These are phyloP conservation scores for Gallinago stenura DNA, from an alignment of 2,797 vertebrate species.

Conservation along the genomic window DNA sequence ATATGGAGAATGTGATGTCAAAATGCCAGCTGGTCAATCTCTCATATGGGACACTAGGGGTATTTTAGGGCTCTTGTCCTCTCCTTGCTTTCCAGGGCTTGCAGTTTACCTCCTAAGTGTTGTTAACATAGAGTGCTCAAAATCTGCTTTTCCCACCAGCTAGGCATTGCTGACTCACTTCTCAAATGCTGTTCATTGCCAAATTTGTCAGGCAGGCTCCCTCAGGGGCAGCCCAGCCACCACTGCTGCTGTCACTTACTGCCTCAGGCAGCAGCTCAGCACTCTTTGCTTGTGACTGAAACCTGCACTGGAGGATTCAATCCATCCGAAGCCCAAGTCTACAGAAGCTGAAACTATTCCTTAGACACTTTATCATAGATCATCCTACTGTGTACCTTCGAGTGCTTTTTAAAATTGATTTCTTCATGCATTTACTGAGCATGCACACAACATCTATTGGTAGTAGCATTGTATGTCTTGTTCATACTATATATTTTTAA, in stretches of 20 bases:
- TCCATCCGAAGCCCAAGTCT: background rate
- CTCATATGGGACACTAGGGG: background rate
- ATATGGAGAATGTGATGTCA: background rate
- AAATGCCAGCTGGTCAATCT: background rate
- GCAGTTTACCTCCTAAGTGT: background rate
- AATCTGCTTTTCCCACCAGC: background rate
- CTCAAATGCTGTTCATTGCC: background rate
- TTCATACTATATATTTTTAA: background rate
- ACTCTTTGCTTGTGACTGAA: background rate
- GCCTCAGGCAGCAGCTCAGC: background rate
- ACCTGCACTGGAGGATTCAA: background rate
- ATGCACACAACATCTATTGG: fast-evolving
- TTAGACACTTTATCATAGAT: background rate
- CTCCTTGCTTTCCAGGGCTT: background rate
- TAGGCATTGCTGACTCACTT: background rate
- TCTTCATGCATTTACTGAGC: background rate
- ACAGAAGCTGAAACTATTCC: background rate
- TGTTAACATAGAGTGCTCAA: background rate
- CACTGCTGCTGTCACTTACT: background rate
- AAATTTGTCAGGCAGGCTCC: background rate
- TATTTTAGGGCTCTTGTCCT: background rate
- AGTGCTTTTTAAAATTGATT: background rate
- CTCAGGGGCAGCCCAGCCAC: background rate
- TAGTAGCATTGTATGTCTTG: background rate
- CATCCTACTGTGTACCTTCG: background rate